These are phyloP conservation scores for Glossophaga mutica DNA, from an alignment of 2,797 vertebrate genomes.

Conservation along the genomic window DNA sequence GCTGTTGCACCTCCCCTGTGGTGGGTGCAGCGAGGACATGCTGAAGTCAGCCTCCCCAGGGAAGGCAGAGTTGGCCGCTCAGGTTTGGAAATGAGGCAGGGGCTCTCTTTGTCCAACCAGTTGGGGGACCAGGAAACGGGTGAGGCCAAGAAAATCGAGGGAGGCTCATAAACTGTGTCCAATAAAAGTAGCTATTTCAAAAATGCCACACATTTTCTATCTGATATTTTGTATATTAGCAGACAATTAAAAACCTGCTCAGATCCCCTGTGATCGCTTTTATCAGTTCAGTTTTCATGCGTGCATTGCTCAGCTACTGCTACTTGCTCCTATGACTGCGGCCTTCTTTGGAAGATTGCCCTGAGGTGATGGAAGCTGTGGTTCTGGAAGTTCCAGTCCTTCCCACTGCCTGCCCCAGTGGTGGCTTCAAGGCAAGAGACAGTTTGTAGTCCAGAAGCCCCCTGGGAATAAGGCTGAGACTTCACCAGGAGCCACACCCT, in stretches of 20 bases:
- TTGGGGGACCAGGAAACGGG: background rate
- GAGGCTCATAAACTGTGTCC: background rate
- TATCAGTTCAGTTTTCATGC: background rate
- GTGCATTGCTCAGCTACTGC: background rate
- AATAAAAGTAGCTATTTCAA: background rate
- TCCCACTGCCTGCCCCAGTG: background rate
- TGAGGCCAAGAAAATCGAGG: background rate
- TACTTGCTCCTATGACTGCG: background rate
- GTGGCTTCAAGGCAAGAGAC: background rate
- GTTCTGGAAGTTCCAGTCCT: background rate
- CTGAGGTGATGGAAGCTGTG: background rate
- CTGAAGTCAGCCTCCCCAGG: background rate
- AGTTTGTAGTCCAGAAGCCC: background rate
- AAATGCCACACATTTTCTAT: background rate
- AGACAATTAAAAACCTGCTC: background rate
- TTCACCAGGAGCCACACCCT: background rate
- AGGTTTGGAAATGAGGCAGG: background rate
- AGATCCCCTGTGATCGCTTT: background rate
- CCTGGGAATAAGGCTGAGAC: background rate
- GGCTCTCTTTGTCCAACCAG: background rate
- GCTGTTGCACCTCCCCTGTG: background rate
- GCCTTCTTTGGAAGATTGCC: background rate
- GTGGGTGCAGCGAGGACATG: background rate
- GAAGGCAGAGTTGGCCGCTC: background rate
- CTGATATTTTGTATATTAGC: conserved; percentile 17